Evolutionary conservation across 64 coral and sea anemone genomes (phyloP).

Genomic region (Catalaphyllia jardinei): DNA sequence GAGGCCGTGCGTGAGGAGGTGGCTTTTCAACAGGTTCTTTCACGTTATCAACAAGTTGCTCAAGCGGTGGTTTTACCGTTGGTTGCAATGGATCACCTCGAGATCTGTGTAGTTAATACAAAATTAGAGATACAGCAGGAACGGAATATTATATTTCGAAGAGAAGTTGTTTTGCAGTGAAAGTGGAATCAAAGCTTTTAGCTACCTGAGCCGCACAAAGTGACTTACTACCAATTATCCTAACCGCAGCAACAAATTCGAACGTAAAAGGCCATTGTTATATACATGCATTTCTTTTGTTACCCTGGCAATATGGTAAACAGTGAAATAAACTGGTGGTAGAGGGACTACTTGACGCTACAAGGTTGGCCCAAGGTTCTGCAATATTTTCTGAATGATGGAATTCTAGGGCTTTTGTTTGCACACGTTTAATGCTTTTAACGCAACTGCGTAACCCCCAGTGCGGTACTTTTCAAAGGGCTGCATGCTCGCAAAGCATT

Average conservation of each 20-base stretch:
- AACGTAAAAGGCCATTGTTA: background rate
- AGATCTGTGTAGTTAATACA: background rate
- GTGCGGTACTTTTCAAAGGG: background rate
- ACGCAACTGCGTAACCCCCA: background rate
- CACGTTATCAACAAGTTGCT: background rate
- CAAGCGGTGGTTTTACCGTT: background rate
- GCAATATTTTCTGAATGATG: background rate
- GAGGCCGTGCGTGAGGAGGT: background rate
- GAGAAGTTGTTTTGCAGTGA: background rate
- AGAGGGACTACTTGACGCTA: background rate
- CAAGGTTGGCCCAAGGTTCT: background rate
- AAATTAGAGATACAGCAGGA: background rate
- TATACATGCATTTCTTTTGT: background rate
- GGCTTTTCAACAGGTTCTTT: constrained; percentile 5
- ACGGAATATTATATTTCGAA: background rate
- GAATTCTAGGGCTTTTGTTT: constrained; percentile 1
- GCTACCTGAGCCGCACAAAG: background rate
- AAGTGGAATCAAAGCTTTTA: background rate
- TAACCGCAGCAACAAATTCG: background rate
- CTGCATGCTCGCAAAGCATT: background rate
- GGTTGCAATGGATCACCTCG: constrained; percentile 13
- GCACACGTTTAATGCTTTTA: background rate
- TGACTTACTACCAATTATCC: background rate
- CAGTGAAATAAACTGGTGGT: background rate
- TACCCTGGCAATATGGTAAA: background rate